Conservation (phyloP, 2,888 invertebrate genomes). For the Hermaeophaga mercurialis region DNA sequence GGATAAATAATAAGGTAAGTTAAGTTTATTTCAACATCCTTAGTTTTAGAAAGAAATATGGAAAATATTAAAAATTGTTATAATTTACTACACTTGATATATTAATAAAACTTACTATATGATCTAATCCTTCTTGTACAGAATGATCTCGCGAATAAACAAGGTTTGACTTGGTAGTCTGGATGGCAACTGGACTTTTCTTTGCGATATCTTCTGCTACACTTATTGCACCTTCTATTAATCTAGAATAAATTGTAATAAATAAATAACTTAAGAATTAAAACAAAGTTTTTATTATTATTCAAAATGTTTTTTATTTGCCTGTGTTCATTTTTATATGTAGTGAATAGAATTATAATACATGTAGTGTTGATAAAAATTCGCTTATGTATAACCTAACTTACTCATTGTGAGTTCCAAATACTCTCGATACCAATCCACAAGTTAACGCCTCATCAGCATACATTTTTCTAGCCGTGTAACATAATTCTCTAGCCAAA, state of each 20-base stretch:
- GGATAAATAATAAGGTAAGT: conserved; percentile 11
- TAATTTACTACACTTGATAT: no score
- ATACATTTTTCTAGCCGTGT: conserved; percentile 80
- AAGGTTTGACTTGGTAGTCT: conserved; percentile 83
- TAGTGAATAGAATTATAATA: no score
- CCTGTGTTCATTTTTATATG: no score
- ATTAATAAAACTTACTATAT: conserved; percentile 76
- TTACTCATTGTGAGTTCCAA: conserved; percentile 71
- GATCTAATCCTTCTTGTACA: conserved; percentile 85
- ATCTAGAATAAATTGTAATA: conserved; percentile 55
- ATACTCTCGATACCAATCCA: conserved; percentile 84
- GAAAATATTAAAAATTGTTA: no score
- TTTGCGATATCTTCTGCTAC: conserved; percentile 80
- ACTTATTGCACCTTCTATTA: conserved; percentile 74
- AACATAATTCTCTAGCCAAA: conserved; percentile 84
- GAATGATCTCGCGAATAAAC: conserved; percentile 88
- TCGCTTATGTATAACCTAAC: no score
- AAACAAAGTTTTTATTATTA: no score
- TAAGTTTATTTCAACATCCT: no score
- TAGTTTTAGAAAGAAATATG: no score
- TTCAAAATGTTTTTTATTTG: no score
- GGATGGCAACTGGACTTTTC: conserved; percentile 94
- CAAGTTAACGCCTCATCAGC: conserved; percentile 79
- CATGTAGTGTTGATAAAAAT: no score
- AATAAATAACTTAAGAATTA: neutral